These are phyloP conservation scores for Gasterosteus nipponicus DNA, from an alignment of 2,113 vertebrate genomes.

Conservation along the genomic window DNA sequence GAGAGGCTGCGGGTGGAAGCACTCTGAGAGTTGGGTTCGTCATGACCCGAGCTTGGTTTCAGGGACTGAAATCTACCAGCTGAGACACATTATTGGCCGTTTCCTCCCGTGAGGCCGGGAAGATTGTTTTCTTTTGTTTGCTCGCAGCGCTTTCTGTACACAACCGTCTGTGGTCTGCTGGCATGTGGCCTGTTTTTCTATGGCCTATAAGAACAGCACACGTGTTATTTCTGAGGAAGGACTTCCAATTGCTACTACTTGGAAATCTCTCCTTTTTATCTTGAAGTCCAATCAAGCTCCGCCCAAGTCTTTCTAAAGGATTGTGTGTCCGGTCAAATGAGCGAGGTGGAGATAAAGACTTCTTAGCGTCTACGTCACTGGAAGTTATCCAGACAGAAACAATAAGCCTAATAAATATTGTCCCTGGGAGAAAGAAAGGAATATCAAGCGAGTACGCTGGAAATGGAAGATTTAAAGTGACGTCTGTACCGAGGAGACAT, in stretches of 20 bases:
- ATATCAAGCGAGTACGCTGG: not conserved
- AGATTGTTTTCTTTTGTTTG: slow-evolving; percentile 28
- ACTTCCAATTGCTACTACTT: not conserved
- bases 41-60: slow-evolving; percentile 19
- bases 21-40: not conserved
- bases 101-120: slow-evolving; percentile 34
- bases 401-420: not conserved
- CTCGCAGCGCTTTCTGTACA: slow-evolving; percentile 3
- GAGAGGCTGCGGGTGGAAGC: not conserved
- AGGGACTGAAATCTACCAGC: slow-evolving; percentile 42
- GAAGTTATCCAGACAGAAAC: not conserved
- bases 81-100: slow-evolving; percentile 51
- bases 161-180: slow-evolving; percentile 5
- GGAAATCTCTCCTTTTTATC: not conserved
- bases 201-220: not conserved
- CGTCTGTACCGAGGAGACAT: slow-evolving; percentile 16
- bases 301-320: not conserved
- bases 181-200: not conserved
- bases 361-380: slow-evolving; percentile 9
- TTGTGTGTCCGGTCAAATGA: not conserved
- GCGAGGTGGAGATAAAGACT: not conserved
- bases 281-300: not conserved
- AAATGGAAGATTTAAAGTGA: slow-evolving; percentile 21
- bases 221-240: not conserved
- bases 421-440: not conserved